phyloP scores from a whole-genome alignment of 2,888 invertebrate species.

The Diogma glabrata region DNA sequence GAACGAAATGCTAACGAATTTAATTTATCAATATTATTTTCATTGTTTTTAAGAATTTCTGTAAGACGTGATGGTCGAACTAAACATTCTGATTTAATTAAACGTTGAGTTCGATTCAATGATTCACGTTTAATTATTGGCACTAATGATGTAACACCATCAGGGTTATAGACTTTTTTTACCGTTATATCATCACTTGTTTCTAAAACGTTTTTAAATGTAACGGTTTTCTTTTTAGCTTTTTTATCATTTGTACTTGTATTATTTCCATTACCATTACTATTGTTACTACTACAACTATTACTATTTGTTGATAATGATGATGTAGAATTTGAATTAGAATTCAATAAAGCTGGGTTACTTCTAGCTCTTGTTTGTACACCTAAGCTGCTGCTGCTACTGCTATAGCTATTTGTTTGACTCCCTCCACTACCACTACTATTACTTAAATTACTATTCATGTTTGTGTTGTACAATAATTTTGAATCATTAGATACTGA shows the following conservation, averaged over 20 bases:
- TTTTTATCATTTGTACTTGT: constrained; percentile 14
- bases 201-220: constrained; percentile 48
- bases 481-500: constrained; percentile 1
- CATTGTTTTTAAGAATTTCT: constrained; percentile 47
- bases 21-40: constrained; percentile 38
- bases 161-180: constrained; percentile 46
- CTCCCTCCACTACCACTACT: constrained; percentile 2
- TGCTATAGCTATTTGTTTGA: background rate
- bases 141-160: constrained; percentile 46
- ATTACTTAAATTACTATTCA: constrained; percentile 1
- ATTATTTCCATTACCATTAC: constrained; percentile 11
- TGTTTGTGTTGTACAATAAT: background rate
- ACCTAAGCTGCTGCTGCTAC: constrained; percentile 1
- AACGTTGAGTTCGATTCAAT: constrained; percentile 42
- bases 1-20: constrained; percentile 33
- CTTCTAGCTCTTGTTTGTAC: constrained; percentile 4
- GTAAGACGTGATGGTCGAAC: constrained; percentile 51
- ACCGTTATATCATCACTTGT: constrained; percentile 49
- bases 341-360: background rate
- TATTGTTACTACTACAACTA: constrained; percentile 9
- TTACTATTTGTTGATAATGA: constrained; percentile 5
- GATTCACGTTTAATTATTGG: constrained; percentile 54
- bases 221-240: constrained; percentile 47
- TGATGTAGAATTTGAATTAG: background rate
- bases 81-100: constrained; percentile 46